Evolutionary conservation across 2,113 vertebrate genomes (phyloP), one percentile per base, ranked within the genome.

Genomic region (Monopterus albus): DNA sequence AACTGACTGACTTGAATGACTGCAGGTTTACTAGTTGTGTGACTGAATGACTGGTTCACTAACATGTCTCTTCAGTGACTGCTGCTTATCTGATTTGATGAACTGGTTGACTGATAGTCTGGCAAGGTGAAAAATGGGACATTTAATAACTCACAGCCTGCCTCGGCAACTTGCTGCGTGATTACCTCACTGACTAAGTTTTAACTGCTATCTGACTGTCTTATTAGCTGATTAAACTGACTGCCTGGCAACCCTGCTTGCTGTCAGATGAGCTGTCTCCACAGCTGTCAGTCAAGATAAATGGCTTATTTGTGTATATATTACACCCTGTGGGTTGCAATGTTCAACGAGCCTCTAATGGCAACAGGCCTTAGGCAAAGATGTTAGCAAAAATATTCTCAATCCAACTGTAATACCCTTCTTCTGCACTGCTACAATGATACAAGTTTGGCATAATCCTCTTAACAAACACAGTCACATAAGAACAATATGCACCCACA

Each of bases 251-350:
- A 57, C 28, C 39, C 17, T 8, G 20, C 57, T 31, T 28, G 11
- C 38, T n/a, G 26, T 15, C 52, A 53, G 43, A 52, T 81, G 53
- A 52, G 53, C 52, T n/a, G n/a, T 65, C 63, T 38, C 23, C 26
- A 2, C 70, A n/a, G 29, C 64, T 74, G 71, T 72, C 83, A 73
- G 5, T 85, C 75, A 71, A 35, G 18, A 49, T 73, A 71, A 83
- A 63, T 70, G 47, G 51, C 60, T 76, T 78, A 69, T 82, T 71
- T 79, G 64, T 68, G 76, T 47, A 45, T 68, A 77, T 61, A 18
- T 38, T 7, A 1, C 7, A 14, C 56, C 50, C 67, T 17, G 63
- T 38, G 28, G 72, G 66, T 43, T 28, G 72, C 17, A 75, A 15
- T 71, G 68, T 85, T 85, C 29, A 67, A 68, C 52, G 60, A 60